Evolutionary conservation across 1,140 invertebrate genomes (phyloP).

Genomic region (Lasaia peninsularis): DNA sequence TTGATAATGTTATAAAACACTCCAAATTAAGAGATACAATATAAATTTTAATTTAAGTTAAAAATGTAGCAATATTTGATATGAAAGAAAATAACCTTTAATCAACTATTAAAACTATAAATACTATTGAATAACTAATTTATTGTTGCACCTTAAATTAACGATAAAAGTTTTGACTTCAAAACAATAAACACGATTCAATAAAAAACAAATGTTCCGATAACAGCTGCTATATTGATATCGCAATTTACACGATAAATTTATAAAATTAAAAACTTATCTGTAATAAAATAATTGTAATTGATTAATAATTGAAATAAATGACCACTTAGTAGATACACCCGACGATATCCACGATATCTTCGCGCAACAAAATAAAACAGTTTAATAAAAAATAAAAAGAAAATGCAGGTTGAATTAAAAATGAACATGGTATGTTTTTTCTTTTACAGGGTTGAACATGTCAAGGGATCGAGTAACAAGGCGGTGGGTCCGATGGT

Average conservation of each 20-base stretch:
- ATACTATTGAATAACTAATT: neutral
- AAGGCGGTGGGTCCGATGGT: conserved; percentile 43
- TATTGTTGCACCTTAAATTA: neutral
- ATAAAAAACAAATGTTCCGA: neutral
- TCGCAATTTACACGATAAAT: neutral
- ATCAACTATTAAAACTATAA: neutral
- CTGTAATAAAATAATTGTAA: conserved; percentile 19
- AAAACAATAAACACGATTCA: neutral
- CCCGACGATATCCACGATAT: conserved; percentile 19
- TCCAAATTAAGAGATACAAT: no score
- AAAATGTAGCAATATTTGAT: neutral
- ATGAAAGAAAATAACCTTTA: neutral
- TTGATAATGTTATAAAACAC: no score
- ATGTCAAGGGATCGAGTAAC: conserved; percentile 43
- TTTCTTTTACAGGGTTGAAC: conserved; percentile 24
- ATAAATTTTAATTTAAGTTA: no score
- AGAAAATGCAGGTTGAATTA: conserved; percentile 19
- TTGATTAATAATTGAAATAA: conserved; percentile 27
- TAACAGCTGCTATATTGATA: neutral
- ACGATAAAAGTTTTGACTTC: neutral
- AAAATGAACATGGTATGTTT: conserved; percentile 17
- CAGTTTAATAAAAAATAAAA: conserved; percentile 29
- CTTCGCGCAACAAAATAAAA: conserved; percentile 26
- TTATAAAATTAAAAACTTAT: conserved; percentile 7
- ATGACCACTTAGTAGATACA: conserved; percentile 28